Percentiles rank a stretch among this genome's conserved stretches.
phyloP scores from a whole-genome alignment of 37 sponge, comb jelly and placozoan genomes.

The Hormiphora californensis region DNA sequence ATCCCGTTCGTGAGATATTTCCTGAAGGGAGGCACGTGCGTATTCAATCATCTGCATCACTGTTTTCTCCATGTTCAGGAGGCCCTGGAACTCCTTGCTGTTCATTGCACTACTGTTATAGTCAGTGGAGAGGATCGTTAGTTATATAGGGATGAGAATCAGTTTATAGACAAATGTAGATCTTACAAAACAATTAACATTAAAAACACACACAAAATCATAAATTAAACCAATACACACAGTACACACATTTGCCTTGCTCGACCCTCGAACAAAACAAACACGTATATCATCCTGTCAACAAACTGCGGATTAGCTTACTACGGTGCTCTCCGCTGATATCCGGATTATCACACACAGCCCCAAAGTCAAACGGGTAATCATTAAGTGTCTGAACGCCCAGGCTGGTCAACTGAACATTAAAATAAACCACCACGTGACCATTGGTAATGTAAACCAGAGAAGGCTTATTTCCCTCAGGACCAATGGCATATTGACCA shows the following conservation, averaged over 20 bases:
- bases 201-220: too few species aligned
- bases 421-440: slow-evolving; percentile 3
- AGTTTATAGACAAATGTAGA: too few species aligned
- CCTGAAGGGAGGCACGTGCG: slow-evolving; percentile 21
- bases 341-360: slow-evolving; percentile 43
- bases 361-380: background rate
- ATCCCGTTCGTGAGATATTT: slow-evolving; percentile 8
- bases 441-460: slow-evolving; percentile 32
- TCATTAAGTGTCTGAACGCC: slow-evolving; percentile 46
- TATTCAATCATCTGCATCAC: slow-evolving; percentile 30
- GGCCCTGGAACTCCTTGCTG: background rate
- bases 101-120: background rate
- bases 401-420: slow-evolving; percentile 28
- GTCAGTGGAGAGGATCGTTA: too few species aligned
- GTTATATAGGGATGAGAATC: too few species aligned
- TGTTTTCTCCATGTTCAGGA: slow-evolving; percentile 2
- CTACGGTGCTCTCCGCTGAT: too few species aligned
- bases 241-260: too few species aligned
- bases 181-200: too few species aligned
- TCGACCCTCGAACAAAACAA: too few species aligned
- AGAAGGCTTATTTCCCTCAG: slow-evolving; percentile 17
- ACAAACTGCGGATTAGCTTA: too few species aligned
- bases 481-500: slow-evolving; percentile 32
- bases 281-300: too few species aligned
- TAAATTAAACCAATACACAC: too few species aligned